Evolutionary conservation across 92 coral and sea anemone genomes (phyloP), one percentile per base, ranked within the genome.

Genomic region (Porites lobata): DNA sequence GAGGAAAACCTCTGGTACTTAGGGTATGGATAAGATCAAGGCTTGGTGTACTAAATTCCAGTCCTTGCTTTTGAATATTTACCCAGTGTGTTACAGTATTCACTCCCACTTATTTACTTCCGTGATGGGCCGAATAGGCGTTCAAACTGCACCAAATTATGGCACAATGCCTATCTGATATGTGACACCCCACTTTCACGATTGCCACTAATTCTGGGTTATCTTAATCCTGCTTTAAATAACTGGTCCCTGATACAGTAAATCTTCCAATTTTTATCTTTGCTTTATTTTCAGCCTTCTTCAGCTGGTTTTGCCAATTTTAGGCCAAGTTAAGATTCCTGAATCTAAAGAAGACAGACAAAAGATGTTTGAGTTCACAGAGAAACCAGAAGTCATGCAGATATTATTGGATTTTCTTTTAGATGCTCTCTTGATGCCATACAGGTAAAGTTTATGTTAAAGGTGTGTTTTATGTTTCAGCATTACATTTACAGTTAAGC

Each of bases 341-440:
- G 93, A 95, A 53, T 77, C 86, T 21, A 67, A 32, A 50, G 95
- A 91, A 53, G 75, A 76, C n/a, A 93, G 67, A 82, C 90, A 91
- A 56, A 77, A 64, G 63, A 82, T 95, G 93, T 95, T 95, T 88
- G 74, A 79, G 56, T 91, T 95, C 79, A 84, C 84, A 54, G 69
- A 88, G 47, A 93, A 82, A 17, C 90, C 90, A 72, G 91, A 78
- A 20, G 87, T 87, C 21, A 92, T 89, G 1, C 87, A 88, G 87
- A 68, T 86, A 10, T 84, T 97, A 50, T 71, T 95, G 80, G 93
- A 91, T 50, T 95, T 92, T 81, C 77, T 92, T 50, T 89, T 97
- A 18, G 99, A 97, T 93, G 96, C 94, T 17, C 92, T 97, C 6
- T 79, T 95, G 70, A 66, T 97, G 87, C 99, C 99, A 17, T 97